Base-by-base conservation (phyloP, 2,113 vertebrate species). In the Struthio camelus region DNA sequence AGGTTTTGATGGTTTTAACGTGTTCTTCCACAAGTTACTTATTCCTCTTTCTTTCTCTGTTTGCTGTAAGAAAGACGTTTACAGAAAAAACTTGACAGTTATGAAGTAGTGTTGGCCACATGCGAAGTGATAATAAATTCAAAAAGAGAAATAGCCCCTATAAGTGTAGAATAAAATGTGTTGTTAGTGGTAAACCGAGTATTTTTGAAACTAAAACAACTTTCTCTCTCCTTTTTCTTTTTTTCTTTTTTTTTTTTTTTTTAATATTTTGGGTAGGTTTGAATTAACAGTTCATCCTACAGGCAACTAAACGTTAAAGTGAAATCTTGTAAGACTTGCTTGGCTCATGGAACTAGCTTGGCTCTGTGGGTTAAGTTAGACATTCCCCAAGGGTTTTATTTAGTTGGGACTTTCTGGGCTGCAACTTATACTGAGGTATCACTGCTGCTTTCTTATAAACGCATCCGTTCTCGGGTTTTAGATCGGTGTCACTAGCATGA, bases 131-230 rank as follows among this genome's bases (percentile, higher is more conserved):
- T 94, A 81, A 67, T 71, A 75, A 75, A 87, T 90, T 89, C 50
- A 85, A 62, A 65, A 28, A 53, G 38, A 77, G 81, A 93, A 94
- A 61, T 87, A 90, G 50, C 48, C 85, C 25, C 66, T 51, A 25
- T 48, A 83, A 91, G 79, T n/a, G 83, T 40, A 69, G 75, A 85
- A 70, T 89, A 24, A 93, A 91, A 80, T 83, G 30, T 85, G 28
- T 32, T 32, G 27, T 38, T 70, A 64, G 46, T 71, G 80, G 80
- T 54, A 83, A 76, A 80, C 44, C 30, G 86, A 83, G 62, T 83
- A 80, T 88, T 94, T 91, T 80, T 85, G 71, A 66, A 89, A 71
- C 78, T 61, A 44, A 94, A 94, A 82, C 80, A 82, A 50, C 79
- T 66, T 18, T 59, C 56, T 34, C 56, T 59, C 42, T 44, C 13